Evolutionary conservation across 1,140 invertebrate species (phyloP), one percentile per base, ranked within the genome.

Genomic region (Globodera rostochiensis): DNA sequence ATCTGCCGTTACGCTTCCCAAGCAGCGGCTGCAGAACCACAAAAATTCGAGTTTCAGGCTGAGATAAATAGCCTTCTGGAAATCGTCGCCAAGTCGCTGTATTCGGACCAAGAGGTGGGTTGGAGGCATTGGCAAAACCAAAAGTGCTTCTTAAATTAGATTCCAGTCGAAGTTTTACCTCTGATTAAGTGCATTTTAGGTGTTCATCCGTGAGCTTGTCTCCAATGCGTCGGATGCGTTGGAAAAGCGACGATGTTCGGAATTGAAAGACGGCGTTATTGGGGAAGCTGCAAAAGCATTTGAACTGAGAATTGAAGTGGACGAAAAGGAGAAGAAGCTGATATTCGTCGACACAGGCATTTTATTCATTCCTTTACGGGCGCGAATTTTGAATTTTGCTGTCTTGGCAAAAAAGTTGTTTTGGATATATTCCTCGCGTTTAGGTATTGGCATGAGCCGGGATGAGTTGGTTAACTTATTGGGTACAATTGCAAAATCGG

Each of bases 151-250:
- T 36, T 36, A 36, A 36, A 36, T 36, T 36, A 36, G 25, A 36
- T 36, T 36, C 25, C 25, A 36, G 0, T 36, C 25, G 25, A 36
- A 36, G 25, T 0, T 8, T 76, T 15, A 73, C 25, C 4, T 70
- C 50, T 1, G 3, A 66, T 80, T 19, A 50, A 50, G 25, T 45
- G 4, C 3, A 11, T 64, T 77, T 66, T 6, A 95, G 94, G 94
- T 97, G 21, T 98, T 98, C 91, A 93, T 98, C 13, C 92, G 96
- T 83, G 96, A 98, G 91, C 91, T 98, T 3, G 95, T 98, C 79
- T 98, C 96, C 6, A 98, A 98, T 92, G 94, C 95, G 1, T 97
- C 95, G 91, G 96, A 98, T 93, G 96, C 96, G 15, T 91, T 98
- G 57, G 96, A 98, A 90, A 98, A 98, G 89, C 93, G 97, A 74